Conservation (phyloP, 64 coral and sea anemone genomes). For the Pocillopora verrucosa region DNA sequence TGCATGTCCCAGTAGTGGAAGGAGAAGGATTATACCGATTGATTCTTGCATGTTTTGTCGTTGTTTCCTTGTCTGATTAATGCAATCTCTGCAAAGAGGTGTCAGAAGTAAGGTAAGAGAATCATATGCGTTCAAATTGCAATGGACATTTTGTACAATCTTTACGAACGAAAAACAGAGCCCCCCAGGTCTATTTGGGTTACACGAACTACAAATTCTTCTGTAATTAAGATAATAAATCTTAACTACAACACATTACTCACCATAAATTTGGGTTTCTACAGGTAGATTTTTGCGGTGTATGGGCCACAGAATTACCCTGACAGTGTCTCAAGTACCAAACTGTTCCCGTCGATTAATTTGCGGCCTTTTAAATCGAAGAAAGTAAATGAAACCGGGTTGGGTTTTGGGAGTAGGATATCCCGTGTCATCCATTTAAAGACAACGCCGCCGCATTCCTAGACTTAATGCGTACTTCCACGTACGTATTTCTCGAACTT, state of each 20-base stretch:
- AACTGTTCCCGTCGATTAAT: background rate
- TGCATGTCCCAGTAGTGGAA: slow-evolving; percentile 6
- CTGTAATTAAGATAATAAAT: too few species aligned
- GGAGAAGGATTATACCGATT: background rate
- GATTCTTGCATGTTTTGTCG: background rate
- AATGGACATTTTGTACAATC: too few species aligned
- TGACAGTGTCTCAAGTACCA: background rate
- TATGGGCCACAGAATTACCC: too few species aligned
- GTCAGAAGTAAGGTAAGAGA: background rate
- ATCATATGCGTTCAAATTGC: background rate
- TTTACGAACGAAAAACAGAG: too few species aligned
- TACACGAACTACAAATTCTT: too few species aligned
- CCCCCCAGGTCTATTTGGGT: too few species aligned
- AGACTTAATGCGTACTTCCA: slow-evolving; percentile 7
- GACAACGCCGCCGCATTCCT: slow-evolving; percentile 5
- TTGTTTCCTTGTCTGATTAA: background rate
- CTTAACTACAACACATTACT: too few species aligned
- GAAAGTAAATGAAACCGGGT: background rate
- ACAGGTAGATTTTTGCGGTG: too few species aligned
- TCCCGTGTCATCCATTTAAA: background rate
- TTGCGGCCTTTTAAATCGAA: background rate
- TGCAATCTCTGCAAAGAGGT: background rate
- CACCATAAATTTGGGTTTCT: too few species aligned
- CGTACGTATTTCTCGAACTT: slow-evolving; percentile 11
- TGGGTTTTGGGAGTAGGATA: slow-evolving; percentile 6